Evolutionary conservation across 2,888 invertebrate genomes (phyloP), one percentile per base, ranked within the genome.

Genomic region (Spicauda simplicius): DNA sequence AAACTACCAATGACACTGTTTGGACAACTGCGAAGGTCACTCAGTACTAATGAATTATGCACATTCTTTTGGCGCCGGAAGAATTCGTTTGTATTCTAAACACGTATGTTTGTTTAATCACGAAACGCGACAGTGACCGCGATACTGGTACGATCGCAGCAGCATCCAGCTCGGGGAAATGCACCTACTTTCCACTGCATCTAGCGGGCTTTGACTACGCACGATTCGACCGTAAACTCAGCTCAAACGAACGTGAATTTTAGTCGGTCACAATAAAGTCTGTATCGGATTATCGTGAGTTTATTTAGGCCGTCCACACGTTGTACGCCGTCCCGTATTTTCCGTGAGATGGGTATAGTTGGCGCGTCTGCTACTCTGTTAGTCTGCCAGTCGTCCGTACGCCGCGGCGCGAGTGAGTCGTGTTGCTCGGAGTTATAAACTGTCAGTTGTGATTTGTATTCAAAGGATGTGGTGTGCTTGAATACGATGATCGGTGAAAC

Each of bases 151-250:
- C 76, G 73, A 72, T 75, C 76, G 73, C 90, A 25, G n/a, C 25
- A 91, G 85, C 88, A 86, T 88, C 88, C 79, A 82, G 5, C 20
- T 54, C 78, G 74, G 80, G 85, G 86, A 89, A 90, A 90, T 85
- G 90, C 87, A 81, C 88, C 90, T 88, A 91, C 91, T 91, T 91
- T 86, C 83, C 80, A 82, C 83, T 86, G 86, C 89, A 89, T 82
- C 87, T 86, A 33, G 33, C 82, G 73, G 79, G 76, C 78, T 80
- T 80, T 78, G 74, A 74, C 77, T 73, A 82, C 80, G 81, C 80
- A 80, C 77, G 72, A 78, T 58, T 68, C 72, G 71, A 77, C 73
- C 80, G 58, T 78, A 87, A 79, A 76, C 77, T 77, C 80, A 76
- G 48, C 11, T 0, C 64, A 19, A 20, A 2, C n/a, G 2, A 18